A percentile compares a stretch with the other conserved stretches of the same genome.
Conservation (phyloP, 2,113 vertebrate species). For the Axis porcinus region DNA sequence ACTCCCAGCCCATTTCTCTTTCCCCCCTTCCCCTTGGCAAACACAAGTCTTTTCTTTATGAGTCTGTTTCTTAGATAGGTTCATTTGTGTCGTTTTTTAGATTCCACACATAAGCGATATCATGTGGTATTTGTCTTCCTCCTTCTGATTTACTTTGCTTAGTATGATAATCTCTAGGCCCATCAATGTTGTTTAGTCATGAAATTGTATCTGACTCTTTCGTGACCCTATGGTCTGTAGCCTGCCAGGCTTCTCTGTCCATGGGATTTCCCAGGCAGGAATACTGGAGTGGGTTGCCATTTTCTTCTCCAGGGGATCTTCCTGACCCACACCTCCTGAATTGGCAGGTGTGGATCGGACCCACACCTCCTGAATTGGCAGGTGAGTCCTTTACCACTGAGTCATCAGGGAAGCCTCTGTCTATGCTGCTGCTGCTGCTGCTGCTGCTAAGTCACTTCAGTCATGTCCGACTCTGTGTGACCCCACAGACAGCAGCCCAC, state of each 20-base stretch:
- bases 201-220: neutral
- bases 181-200: neutral
- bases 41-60: neutral
- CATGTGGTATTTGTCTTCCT: neutral
- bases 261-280: neutral
- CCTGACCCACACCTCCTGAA: neutral
- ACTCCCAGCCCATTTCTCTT: neutral
- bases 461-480: rapidly evolving
- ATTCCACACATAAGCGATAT: neutral
- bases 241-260: neutral
- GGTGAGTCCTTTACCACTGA: neutral
- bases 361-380: neutral
- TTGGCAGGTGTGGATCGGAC: neutral
- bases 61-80: neutral
- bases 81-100: neutral
- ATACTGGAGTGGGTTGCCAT: neutral
- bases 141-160: neutral
- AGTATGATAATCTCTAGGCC: neutral
- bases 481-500: neutral
- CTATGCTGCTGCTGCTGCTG: too few relatives aligned
- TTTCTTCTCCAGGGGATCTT: neutral
- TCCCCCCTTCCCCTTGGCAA: neutral
- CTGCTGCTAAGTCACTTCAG: neutral
- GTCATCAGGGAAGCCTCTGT: neutral
- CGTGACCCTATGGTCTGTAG: neutral